Evolutionary conservation across 2,113 vertebrate genomes (phyloP), one percentile per base, ranked within the genome.

Genomic region (Vanacampus margaritifer): DNA sequence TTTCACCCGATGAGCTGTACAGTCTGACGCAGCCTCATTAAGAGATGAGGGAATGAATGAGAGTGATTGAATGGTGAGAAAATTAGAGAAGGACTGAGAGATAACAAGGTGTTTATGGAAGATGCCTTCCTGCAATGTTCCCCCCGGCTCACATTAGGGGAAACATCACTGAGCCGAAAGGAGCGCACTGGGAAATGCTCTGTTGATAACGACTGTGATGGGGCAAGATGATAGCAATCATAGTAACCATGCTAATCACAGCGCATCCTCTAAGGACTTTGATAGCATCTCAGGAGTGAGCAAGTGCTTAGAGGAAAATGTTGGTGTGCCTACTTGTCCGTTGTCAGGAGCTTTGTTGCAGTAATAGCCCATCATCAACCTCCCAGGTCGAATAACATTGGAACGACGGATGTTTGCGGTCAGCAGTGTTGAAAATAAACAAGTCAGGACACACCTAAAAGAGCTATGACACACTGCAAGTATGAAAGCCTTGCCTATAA

Each of bases 31-130:
- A 57, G 60, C 28, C 54, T 73, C 66, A 64, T 69, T 4, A 62
- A 73, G 64, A 74, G 63, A 64, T 0, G 61, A 64, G 26, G 11
- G 69, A 82, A 78, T 68, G 73, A 84, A 76, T 21, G 3, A 46
- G 80, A 80, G 74, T 68, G 83, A 85, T 69, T 79, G 76, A 84
- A 86, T 78, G 79, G 71, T 59, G 81, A 71, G 78, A 85, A 87
- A 87, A 89, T 86, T 84, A 86, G 83, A 86, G 75, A 82, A 80
- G 77, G 79, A 85, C 79, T 70, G 79, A 75, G 82, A 83, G 86
- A 89, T 89, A 89, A 90, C 83, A 84, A 89, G 86, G 84, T 85
- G 85, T 89, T 89, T 88, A 88, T 87, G 79, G 83, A 86, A 73
- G 85, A 76, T 39, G 67, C 69, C 65, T 73, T 72, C 64, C 72